phyloP scores from a whole-genome alignment of 2,888 invertebrate species.

The Tetranychus piercei region DNA sequence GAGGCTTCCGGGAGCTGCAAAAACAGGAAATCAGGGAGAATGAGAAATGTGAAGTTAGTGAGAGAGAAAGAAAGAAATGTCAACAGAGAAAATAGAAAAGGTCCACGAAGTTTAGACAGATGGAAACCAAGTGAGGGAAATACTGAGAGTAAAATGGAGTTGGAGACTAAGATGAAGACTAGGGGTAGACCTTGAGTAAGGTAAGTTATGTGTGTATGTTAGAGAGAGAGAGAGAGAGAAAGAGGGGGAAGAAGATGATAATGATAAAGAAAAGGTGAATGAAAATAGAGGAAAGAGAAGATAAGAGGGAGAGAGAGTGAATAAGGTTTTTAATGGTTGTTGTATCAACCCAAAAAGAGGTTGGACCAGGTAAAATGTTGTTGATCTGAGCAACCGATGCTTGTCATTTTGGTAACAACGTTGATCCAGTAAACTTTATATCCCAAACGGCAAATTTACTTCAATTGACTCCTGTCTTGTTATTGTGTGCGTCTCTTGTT shows the following conservation, averaged over 20 bases:
- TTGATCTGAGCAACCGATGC: neutral
- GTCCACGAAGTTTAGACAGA: neutral
- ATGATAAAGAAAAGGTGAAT: neutral
- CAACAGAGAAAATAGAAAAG: constrained; percentile 2
- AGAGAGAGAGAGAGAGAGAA: neutral
- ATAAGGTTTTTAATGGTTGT: neutral
- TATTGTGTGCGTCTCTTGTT: neutral
- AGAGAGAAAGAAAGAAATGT: constrained; percentile 11
- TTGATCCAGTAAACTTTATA: neutral
- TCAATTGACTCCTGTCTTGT: neutral
- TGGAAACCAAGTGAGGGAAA: neutral
- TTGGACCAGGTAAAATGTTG: neutral
- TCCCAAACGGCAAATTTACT: too few relatives aligned
- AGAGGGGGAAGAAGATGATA: neutral
- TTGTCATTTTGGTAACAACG: neutral
- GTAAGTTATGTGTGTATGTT: neutral
- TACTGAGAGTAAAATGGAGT: neutral
- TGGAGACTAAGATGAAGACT: neutral
- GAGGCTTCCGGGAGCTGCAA: neutral
- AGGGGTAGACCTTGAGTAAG: neutral
- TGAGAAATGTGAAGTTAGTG: neutral
- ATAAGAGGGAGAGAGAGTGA: constrained; percentile 13
- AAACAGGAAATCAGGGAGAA: neutral
- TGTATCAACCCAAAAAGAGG: constrained; percentile 1
- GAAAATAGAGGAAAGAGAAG: neutral